Base-by-base conservation (phyloP, 2,888 invertebrate genomes). In the Himalopsyche kuldschensis region DNA sequence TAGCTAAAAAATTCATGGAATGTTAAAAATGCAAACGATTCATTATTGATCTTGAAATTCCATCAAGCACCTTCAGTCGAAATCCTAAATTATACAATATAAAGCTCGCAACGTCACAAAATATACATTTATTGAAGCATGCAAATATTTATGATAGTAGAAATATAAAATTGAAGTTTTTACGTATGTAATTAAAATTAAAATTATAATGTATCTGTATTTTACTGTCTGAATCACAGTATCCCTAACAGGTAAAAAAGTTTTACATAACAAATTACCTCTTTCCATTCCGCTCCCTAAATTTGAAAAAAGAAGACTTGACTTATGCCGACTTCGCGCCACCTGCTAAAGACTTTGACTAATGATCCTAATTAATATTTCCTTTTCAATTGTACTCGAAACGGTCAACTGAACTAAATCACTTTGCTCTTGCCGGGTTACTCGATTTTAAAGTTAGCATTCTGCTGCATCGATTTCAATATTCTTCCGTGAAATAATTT, bases 301-400 rank as follows among this genome's bases (percentile, higher is more conserved):
- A 76, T 75, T 80, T 81, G 76, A 83, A 84, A 85, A 86, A 86
- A 82, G 84, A 81, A 78, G 79, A 83, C 82, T 82, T 82, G 80
- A 84, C 82, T 85, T 86, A 84, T 82, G 86, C 81, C 83, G 81
- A 85, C 84, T 85, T 84, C 15, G 84, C 82, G 63, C 91, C 92
- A 91, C 91, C 91, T 92, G 92, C 89, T 89, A 89, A 89, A 88
- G 92, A 92, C 92, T 92, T 91, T 92, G 92, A 92, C 90, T 91
- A 91, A 92, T 92, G 90, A 90, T 88, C 87, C 90, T 90, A 90
- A 92, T 92, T 92, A 90, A 90, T 92, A 90, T 86, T 86, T 85
- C 86, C 85, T 86, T 86, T 81, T 75, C 79, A 77, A 76, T 78
- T 79, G 69, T 76, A 47, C 46, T 75, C 79, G 81, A 75, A 79